Conservation (phyloP, 2,888 invertebrate genomes). For the Melanostoma mellinum region DNA sequence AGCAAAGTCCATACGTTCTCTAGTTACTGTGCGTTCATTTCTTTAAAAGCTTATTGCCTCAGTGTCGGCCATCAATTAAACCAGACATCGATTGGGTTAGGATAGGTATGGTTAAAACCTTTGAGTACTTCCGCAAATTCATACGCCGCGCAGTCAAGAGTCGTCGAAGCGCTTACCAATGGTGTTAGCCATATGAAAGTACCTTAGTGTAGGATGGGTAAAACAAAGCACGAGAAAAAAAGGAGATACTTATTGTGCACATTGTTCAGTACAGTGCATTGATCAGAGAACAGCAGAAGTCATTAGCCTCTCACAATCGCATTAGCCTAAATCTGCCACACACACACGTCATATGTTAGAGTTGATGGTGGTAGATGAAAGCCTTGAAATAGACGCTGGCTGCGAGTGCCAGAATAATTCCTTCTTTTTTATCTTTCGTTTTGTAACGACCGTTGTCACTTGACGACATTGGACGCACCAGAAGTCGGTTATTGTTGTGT, state of each 20-base stretch:
- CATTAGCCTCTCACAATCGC: constrained; percentile 71
- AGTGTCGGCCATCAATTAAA: constrained; percentile 37
- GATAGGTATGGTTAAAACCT: constrained; percentile 28
- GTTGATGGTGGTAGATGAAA: constrained; percentile 41
- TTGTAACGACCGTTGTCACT: constrained; percentile 18
- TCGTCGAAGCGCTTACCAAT: constrained; percentile 8
- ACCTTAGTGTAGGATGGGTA: not conserved
- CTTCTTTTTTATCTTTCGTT: constrained; percentile 15
- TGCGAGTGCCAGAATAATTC: constrained; percentile 44
- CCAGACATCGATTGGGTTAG: constrained; percentile 47
- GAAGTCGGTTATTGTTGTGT: constrained; percentile 21
- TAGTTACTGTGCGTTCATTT: constrained; percentile 27
- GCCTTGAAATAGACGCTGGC: constrained; percentile 64
- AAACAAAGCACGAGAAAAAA: not conserved
- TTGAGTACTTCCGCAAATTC: constrained; percentile 61
- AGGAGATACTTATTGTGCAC: constrained; percentile 20
- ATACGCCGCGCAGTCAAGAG: constrained; percentile 5
- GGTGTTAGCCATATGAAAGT: constrained; percentile 3
- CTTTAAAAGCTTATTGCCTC: constrained; percentile 16
- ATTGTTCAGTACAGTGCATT: constrained; percentile 48
- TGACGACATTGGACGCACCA: constrained; percentile 57
- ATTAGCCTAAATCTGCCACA: constrained; percentile 72
- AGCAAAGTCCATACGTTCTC: constrained; percentile 39
- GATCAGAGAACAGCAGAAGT: constrained; percentile 55
- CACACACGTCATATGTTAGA: constrained; percentile 43